Evolutionary conservation across 2,888 invertebrate genomes (phyloP).

Genomic region (Dichetophora obliterata): DNA sequence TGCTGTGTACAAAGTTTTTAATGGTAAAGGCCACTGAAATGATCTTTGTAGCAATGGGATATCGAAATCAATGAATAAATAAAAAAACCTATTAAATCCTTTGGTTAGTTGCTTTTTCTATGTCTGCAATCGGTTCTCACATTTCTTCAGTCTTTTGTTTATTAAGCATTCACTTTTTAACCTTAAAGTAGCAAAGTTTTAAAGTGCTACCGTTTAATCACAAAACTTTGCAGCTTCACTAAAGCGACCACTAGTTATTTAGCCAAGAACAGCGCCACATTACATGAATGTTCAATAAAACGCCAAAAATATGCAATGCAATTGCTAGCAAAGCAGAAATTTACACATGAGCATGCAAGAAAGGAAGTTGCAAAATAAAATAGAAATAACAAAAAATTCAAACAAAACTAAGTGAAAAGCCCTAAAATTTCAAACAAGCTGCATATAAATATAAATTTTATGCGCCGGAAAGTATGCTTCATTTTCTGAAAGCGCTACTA

Average conservation of each 20-base stretch:
- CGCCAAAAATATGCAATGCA: constrained; percentile 41
- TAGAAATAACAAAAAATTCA: constrained; percentile 6
- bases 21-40: no score
- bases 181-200: constrained; percentile 6
- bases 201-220: background rate
- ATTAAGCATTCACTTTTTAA: background rate
- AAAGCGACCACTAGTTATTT: background rate
- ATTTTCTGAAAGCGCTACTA: constrained; percentile 9
- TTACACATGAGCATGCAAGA: background rate
- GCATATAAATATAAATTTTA: constrained; percentile 26
- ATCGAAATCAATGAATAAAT: no score
- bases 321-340: constrained; percentile 1
- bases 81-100: no score
- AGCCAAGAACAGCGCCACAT: background rate
- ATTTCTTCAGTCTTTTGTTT: no score
- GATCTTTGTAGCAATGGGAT: no score
- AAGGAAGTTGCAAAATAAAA: background rate
- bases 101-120: no score
- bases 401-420: constrained; percentile 3
- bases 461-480: constrained; percentile 37
- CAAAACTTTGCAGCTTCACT: constrained; percentile 17
- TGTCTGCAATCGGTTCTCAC: no score
- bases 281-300: constrained; percentile 31
- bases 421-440: constrained; percentile 14
- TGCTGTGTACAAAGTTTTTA: no score